Evolutionary conservation across 2,797 vertebrate species (phyloP).

Genomic region (Paramormyrops hopkinsi): DNA sequence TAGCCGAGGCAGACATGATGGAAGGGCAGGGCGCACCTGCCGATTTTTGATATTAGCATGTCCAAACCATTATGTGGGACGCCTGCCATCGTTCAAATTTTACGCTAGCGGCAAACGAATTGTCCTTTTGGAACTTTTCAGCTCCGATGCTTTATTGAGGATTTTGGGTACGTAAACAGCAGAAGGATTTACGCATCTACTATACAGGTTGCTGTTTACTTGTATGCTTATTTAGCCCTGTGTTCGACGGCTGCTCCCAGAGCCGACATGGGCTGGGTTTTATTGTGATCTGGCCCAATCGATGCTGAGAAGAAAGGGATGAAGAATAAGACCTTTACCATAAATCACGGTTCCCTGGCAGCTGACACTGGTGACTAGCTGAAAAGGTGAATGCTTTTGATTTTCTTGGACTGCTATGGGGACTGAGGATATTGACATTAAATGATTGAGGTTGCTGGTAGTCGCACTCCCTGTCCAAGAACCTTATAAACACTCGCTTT

Average conservation of each 20-base stretch:
- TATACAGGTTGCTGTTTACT: constrained; percentile 24
- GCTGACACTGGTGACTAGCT: constrained; percentile 38
- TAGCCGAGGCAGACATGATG: constrained; percentile 5
- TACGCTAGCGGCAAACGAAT: background rate
- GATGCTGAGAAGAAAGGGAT: constrained; percentile 31
- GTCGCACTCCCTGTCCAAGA: background rate
- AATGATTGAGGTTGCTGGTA: background rate
- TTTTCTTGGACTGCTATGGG: background rate
- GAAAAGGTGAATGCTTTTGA: constrained; percentile 26
- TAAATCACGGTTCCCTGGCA: constrained; percentile 34
- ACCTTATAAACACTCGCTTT: background rate
- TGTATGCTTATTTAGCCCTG: constrained; percentile 29
- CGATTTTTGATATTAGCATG: background rate
- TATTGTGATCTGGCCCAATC: constrained; percentile 34
- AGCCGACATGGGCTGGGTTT: constrained; percentile 24
- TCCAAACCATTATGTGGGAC: background rate
- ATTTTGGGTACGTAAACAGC: constrained; percentile 28
- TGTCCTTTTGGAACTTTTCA: background rate
- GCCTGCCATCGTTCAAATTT: background rate
- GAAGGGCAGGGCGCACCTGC: background rate
- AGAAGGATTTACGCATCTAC: constrained; percentile 27
- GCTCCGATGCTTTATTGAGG: constrained; percentile 16
- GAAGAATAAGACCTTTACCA: constrained; percentile 17
- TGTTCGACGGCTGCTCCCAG: background rate
- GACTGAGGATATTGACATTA: background rate